Base-by-base conservation (phyloP, 2,888 invertebrate genomes). In the Rutpela maculata region DNA sequence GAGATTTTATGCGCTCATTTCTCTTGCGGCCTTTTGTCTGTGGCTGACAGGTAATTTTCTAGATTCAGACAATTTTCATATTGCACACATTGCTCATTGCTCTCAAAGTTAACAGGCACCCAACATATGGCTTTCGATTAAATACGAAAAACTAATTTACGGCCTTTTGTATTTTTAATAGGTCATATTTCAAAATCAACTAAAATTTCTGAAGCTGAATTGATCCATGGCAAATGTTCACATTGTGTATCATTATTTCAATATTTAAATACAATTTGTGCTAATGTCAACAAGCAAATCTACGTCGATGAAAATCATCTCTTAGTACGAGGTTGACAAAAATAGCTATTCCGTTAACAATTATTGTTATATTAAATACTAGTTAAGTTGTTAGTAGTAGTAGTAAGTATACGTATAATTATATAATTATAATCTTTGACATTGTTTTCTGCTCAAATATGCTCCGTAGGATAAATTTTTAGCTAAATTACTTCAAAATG, bases 61-160 rank as follows among this genome's bases (percentile, higher is more conserved):
- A 72, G 43, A 72, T 72, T 63, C 63, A 26, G 72, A 72, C 72
- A 31, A 72, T 72, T 72, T 72, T 72, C 72, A 72, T 72, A 63
- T 26, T 62, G 63, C 62, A 63, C 72, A 72, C 62, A 72, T 72
- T 72, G 22, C 60, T 70, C 70, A 60, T 70, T 70, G n/a, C 22
- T 60, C 60, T 70, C 59, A 22, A 60, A 69, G 43, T 31, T 35
- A 56, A 31, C 70, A 22, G 43, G 31, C 17, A 57, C 38, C 57
- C 57, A 69, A 60, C 60, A 38, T 57, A 43, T 38, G 59, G 60
- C 60, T 22, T 26, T 50, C 70, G 15, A 60, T 60, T 43, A 60
- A 60, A 19, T 19, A 31, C 18, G 22, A 56, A 69, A 59, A 69
- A 57, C 69, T 69, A 69, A 69, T 69, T 69, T 69, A 57, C 69